A percentile compares a stretch with the other conserved stretches of the same genome.
phyloP scores from a whole-genome alignment of 2,113 vertebrate species.

The Pipa parva region DNA sequence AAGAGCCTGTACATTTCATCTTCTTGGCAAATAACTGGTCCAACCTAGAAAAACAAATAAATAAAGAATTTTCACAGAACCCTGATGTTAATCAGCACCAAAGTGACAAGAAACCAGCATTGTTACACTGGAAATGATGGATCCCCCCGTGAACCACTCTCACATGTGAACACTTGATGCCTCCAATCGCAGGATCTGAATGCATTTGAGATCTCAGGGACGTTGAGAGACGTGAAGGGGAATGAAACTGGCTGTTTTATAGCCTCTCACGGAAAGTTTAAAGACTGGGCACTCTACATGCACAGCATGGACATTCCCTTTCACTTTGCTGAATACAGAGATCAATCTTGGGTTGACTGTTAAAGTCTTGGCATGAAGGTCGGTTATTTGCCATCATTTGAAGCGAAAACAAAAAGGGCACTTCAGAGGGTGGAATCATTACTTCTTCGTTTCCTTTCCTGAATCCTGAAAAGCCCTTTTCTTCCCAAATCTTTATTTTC shows the following conservation, averaged over 20 bases:
- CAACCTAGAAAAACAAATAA: too few relatives aligned
- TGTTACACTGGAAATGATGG: too few relatives aligned
- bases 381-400: slow-evolving; percentile 76
- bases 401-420: slow-evolving; percentile 82
- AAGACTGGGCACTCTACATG: slow-evolving; percentile 80
- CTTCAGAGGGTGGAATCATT: slow-evolving; percentile 80
- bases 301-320: slow-evolving; percentile 90
- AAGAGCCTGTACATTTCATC: too few relatives aligned
- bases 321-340: slow-evolving; percentile 85
- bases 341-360: slow-evolving; percentile 74
- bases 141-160: too few relatives aligned
- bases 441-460: slow-evolving; percentile 71
- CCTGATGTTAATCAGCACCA: too few relatives aligned
- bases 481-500: slow-evolving; percentile 68
- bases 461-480: slow-evolving; percentile 70
- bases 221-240: slow-evolving; percentile 43
- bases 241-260: slow-evolving; percentile 49
- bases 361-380: slow-evolving; percentile 74
- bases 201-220: not conserved
- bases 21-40: too few relatives aligned
- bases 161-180: not conserved
- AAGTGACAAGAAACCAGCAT: too few relatives aligned
- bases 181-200: slow-evolving; percentile 3
- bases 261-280: slow-evolving; percentile 54
- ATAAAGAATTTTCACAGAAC: too few relatives aligned